Base-by-base conservation (phyloP, 1,140 invertebrate genomes). In the Drosophila santomea region DNA sequence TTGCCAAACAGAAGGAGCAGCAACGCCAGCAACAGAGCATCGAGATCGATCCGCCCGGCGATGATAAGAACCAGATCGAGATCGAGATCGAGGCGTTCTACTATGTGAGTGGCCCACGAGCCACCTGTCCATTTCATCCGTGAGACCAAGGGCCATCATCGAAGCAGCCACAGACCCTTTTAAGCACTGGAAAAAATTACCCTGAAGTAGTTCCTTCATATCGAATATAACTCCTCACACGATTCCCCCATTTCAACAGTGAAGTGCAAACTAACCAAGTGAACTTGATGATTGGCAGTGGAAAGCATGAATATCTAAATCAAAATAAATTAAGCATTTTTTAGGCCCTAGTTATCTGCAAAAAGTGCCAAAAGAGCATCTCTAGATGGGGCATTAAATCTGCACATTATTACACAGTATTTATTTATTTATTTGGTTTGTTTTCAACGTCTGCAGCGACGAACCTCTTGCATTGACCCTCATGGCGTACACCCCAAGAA, bases 31-130 rank as follows among this genome's bases (percentile, higher is more conserved):
- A 55, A 39, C 52, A 67, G 56, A 86, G 74, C 57, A 56, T 77
- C 55, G 78, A 79, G 51, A 55, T 74, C 54, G 78, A 80, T 55
- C 76, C 75, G 41, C 52, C 57, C 51, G 78, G 50, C 66, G 86
- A 91, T 73, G 76, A 91, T 45, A 90, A 89, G 48, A 92, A 85
- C 54, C 89, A 92, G 59, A 82, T 92, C 71, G 91, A 92, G 57
- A 75, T 91, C 58, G 91, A 92, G 62, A 92, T 92, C 62, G 91
- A 92, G 67, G 88, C 91, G 54, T 92, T 92, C 56, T 92, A 92
- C 76, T 90, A 92, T 92, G 91, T 92, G 86, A 92, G 91, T 63
- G 77, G 44, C 36, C 47, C 43, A 41, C 36, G 17, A 20, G 23
- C 41, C 44, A 25, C 38, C n/a, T 58, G 36, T 8, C 25, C 44